These are phyloP conservation scores for Leistus spinibarbis DNA, from an alignment of 2,888 invertebrate species.

Conservation along the genomic window DNA sequence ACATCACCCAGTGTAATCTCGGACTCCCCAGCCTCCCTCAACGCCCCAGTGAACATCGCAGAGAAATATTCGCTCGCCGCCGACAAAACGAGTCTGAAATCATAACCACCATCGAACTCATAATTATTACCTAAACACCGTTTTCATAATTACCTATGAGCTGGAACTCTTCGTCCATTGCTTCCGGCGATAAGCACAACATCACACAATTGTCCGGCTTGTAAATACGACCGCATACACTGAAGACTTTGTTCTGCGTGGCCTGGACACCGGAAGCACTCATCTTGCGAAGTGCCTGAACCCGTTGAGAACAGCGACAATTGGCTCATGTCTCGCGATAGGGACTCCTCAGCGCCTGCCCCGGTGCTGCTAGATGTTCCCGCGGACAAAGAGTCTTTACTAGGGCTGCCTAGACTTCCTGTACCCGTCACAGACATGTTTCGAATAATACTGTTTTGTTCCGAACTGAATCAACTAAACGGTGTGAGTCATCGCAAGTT, in stretches of 20 bases:
- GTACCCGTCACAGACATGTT: slow-evolving; percentile 46
- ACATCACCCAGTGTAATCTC: slow-evolving; percentile 86
- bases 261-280: slow-evolving; percentile 75
- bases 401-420: slow-evolving; percentile 51
- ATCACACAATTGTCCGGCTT: slow-evolving; percentile 85
- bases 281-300: slow-evolving; percentile 70
- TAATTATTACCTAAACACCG: neutral
- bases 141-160: slow-evolving; percentile 52
- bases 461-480: slow-evolving; percentile 5
- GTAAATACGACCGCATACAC: slow-evolving; percentile 82
- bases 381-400: slow-evolving; percentile 51
- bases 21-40: slow-evolving; percentile 81
- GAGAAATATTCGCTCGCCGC: slow-evolving; percentile 94
- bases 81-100: slow-evolving; percentile 78
- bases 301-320: slow-evolving; percentile 67
- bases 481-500: slow-evolving; percentile 26
- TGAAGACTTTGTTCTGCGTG: slow-evolving; percentile 83
- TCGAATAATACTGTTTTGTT: slow-evolving; percentile 32
- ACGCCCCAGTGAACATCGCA: slow-evolving; percentile 91
- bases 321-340: slow-evolving; percentile 71
- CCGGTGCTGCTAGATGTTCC: slow-evolving; percentile 50
- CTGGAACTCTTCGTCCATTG: slow-evolving; percentile 63
- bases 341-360: slow-evolving; percentile 59
- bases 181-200: slow-evolving; percentile 82
- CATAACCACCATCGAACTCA: slow-evolving; percentile 14